Percentiles rank a stretch among this genome's conserved stretches.
phyloP scores from a whole-genome alignment of 2,888 invertebrate species.

The Catocala fraxini region DNA sequence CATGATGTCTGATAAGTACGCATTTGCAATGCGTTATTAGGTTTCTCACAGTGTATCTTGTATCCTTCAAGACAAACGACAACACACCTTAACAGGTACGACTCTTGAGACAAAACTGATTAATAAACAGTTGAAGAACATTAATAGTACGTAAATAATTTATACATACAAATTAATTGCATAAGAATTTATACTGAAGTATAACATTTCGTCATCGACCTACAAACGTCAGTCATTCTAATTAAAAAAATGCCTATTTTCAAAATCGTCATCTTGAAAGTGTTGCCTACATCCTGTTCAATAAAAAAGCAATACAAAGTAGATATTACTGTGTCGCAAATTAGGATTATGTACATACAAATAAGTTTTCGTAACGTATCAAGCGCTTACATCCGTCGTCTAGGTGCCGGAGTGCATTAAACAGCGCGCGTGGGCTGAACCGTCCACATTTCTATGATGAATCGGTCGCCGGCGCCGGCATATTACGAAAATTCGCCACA shows the following conservation, averaged over 20 bases:
- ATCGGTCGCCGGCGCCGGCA: conserved; percentile 75
- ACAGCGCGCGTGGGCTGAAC: conserved; percentile 78
- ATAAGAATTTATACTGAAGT: conserved; percentile 1
- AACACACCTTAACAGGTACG: neutral
- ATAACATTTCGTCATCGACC: conserved; percentile 9
- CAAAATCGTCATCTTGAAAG: conserved; percentile 6
- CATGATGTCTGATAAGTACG: conserved; percentile 18
- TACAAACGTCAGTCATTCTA: conserved; percentile 9
- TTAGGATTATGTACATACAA: conserved; percentile 53
- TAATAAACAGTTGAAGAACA: neutral
- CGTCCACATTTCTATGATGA: conserved; percentile 86
- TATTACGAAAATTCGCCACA: conserved; percentile 82
- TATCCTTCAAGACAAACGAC: conserved; percentile 9
- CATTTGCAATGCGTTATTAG: conserved; percentile 8
- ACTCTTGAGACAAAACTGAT: conserved; percentile 1
- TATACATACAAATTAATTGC: conserved; percentile 4
- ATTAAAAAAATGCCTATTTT: conserved; percentile 8
- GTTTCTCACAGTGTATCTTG: conserved; percentile 19
- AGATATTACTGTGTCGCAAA: conserved; percentile 42
- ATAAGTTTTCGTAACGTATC: conserved; percentile 63
- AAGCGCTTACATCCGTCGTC: conserved; percentile 56
- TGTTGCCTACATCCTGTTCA: conserved; percentile 11
- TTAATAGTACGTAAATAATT: neutral
- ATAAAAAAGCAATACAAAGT: conserved; percentile 30
- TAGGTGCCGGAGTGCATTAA: conserved; percentile 65